Conservation (phyloP, 2,888 invertebrate species). For the Encarsia formosa region DNA sequence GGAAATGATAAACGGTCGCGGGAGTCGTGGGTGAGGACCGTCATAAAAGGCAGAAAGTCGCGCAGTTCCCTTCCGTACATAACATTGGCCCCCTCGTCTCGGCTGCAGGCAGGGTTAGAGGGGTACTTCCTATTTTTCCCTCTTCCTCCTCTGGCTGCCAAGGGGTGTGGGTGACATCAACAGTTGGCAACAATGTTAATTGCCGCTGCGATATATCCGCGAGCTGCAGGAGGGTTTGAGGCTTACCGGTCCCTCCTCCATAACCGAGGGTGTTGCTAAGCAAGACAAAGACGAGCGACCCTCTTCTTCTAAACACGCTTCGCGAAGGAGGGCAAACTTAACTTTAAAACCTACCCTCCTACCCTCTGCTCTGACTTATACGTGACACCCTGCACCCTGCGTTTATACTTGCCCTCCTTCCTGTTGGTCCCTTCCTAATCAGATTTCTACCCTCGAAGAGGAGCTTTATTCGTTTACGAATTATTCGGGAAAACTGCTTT, state of each 20-base stretch:
- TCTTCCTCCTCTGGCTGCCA: constrained; percentile 4
- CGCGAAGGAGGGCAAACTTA: constrained; percentile 17
- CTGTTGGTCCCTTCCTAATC: constrained; percentile 35
- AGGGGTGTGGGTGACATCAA: constrained; percentile 11
- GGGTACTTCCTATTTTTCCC: constrained; percentile 16
- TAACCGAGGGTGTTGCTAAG: constrained; percentile 35
- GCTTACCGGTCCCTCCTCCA: too few species aligned
- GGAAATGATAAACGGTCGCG: too few species aligned
- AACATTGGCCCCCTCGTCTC: neutral
- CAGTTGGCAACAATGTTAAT: constrained; percentile 31
- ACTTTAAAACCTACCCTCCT: too few species aligned
- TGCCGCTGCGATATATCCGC: constrained; percentile 21
- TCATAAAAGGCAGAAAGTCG: too few species aligned
- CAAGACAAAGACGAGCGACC: constrained; percentile 26
- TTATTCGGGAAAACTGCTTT: constrained; percentile 2
- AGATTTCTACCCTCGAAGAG: constrained; percentile 27
- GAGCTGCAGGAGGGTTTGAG: too few species aligned
- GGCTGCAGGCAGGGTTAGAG: neutral
- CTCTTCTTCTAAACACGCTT: constrained; percentile 29
- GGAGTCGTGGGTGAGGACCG: too few species aligned
- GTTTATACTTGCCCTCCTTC: neutral
- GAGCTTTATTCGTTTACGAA: constrained; percentile 11
- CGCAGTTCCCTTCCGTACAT: too few species aligned
- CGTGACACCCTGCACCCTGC: too few species aligned
- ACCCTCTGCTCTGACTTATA: too few species aligned